Percentiles rank a stretch among this genome's conserved stretches.
Conservation (phyloP, 2,113 vertebrate genomes). For the Pteropus alecto region DNA sequence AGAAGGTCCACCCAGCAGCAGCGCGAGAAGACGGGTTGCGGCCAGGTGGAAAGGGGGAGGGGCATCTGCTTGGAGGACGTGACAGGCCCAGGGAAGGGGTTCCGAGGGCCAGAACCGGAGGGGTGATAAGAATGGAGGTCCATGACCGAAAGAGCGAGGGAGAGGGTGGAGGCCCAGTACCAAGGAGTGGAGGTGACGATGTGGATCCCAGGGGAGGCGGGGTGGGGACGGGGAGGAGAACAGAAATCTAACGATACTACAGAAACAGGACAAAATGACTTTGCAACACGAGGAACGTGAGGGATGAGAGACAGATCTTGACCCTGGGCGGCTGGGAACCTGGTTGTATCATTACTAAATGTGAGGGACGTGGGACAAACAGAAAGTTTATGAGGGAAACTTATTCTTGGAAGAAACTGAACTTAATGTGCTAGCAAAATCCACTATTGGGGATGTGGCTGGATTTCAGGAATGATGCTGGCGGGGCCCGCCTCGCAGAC, state of each 20-base stretch:
- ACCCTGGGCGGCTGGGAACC: not conserved
- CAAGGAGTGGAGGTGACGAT: not conserved
- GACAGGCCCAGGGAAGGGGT: not conserved
- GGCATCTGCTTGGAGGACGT: accelerated
- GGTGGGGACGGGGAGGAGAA: not conserved
- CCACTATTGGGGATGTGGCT: not conserved
- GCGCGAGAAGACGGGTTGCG: not conserved
- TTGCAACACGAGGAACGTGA: not conserved
- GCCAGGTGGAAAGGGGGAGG: not conserved
- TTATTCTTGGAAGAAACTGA: not conserved
- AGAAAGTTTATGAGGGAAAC: not conserved
- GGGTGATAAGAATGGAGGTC: not conserved
- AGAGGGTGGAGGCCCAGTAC: not conserved
- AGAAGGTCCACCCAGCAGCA: not conserved
- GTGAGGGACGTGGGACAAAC: not conserved
- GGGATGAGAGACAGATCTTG: not conserved
- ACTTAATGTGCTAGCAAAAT: not conserved
- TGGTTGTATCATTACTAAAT: not conserved
- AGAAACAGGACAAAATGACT: not conserved
- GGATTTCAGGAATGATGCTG: not conserved
- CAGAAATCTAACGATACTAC: not conserved
- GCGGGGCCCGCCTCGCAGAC: not conserved
- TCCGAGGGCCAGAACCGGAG: not conserved
- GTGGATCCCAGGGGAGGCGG: not conserved
- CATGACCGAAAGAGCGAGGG: accelerated